Conservation (phyloP, 1,140 invertebrate species). For the Asobara japonica region DNA sequence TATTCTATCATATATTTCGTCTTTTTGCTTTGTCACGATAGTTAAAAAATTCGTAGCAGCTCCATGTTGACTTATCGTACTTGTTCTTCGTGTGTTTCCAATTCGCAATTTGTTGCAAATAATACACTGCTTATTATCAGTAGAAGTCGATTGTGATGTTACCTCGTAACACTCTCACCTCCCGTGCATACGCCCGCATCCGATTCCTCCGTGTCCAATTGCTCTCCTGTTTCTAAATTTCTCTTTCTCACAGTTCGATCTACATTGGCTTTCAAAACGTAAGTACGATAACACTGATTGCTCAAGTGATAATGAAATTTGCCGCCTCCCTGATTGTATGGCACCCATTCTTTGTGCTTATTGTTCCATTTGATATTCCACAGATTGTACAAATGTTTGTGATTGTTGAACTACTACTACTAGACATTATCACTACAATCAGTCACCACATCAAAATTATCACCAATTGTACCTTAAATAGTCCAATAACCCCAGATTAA, state of each 20-base stretch:
- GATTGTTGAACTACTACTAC: no score
- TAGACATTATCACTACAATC: no score
- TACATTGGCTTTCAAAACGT: background rate
- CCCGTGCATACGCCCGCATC: background rate
- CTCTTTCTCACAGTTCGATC: background rate
- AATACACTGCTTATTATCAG: background rate
- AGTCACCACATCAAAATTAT: no score
- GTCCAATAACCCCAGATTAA: no score
- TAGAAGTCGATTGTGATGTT: background rate
- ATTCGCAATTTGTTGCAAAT: background rate
- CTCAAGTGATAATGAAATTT: background rate
- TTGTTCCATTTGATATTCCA: no score
- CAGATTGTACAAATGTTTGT: no score
- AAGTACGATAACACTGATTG: background rate
- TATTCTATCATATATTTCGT: background rate
- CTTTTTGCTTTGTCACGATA: background rate
- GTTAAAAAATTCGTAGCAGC: background rate
- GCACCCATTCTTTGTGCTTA: constrained; percentile 4
- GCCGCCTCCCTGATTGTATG: background rate
- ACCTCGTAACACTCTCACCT: background rate
- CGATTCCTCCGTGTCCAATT: no score
- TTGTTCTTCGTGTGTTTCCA: background rate
- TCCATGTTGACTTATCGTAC: background rate
- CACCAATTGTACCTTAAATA: no score
- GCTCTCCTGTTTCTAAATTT: background rate